Conservation (phyloP, 2,113 vertebrate species). For the Bos javanicus region DNA sequence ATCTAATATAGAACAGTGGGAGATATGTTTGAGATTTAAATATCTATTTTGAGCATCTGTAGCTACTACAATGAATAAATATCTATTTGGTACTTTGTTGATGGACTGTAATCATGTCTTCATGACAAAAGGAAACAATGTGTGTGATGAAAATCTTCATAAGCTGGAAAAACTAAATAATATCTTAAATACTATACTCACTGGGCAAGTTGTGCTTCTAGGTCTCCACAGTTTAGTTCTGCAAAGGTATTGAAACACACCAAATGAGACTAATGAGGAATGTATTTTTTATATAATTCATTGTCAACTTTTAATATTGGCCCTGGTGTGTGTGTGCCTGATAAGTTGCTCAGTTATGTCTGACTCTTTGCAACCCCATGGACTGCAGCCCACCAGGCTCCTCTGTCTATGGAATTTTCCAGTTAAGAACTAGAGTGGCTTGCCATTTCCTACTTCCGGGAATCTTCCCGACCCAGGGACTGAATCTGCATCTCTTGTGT, state of each 20-base stretch:
- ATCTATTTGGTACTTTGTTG: neutral
- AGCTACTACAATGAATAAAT: neutral
- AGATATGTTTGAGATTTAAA: neutral
- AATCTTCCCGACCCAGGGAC: neutral
- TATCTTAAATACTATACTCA: neutral
- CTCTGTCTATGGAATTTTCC: neutral
- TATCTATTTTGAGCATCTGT: neutral
- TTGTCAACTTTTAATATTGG: neutral
- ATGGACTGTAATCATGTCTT: neutral
- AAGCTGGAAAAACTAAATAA: neutral
- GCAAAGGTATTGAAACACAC: neutral
- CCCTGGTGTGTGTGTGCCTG: accelerated
- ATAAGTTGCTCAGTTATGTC: neutral
- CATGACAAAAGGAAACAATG: constrained; percentile 1
- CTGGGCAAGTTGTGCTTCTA: neutral
- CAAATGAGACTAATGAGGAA: constrained; percentile 11
- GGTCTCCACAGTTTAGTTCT: neutral
- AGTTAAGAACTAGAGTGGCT: neutral
- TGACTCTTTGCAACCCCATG: neutral
- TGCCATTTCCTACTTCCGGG: neutral
- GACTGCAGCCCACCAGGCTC: neutral
- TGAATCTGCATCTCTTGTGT: neutral
- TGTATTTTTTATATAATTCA: neutral
- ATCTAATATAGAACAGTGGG: neutral
- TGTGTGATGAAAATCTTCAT: neutral